A percentile compares a stretch with the other conserved stretches of the same genome.
phyloP scores from a whole-genome alignment of 2,888 invertebrate species.

The Penaeus monodon region DNA sequence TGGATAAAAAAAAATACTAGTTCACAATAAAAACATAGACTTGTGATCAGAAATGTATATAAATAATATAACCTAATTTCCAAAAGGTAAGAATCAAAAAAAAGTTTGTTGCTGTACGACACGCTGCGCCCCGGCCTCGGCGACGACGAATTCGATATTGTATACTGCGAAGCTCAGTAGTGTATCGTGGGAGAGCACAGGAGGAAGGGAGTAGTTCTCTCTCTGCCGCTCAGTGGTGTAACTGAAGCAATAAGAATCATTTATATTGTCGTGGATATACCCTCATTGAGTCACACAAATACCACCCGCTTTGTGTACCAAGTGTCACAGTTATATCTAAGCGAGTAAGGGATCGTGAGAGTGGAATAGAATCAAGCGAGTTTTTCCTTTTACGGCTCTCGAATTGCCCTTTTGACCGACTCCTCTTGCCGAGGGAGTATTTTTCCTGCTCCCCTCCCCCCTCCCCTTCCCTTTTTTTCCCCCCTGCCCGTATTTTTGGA shows the following conservation, averaged over 20 bases:
- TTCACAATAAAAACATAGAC: too few species aligned
- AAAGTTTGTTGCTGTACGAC: slow-evolving; percentile 30
- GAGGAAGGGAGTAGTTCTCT: slow-evolving; percentile 7
- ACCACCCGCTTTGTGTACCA: neutral
- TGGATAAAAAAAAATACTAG: too few species aligned
- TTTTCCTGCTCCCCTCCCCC: too few species aligned
- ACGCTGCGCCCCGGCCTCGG: slow-evolving; percentile 21
- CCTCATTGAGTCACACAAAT: neutral
- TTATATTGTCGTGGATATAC: slow-evolving; percentile 14
- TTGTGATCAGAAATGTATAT: too few species aligned
- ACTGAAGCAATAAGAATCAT: slow-evolving; percentile 23
- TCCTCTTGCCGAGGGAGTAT: too few species aligned
- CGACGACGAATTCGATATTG: slow-evolving; percentile 45
- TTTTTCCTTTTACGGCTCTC: too few species aligned
- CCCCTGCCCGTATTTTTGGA: too few species aligned
- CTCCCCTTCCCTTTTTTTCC: too few species aligned
- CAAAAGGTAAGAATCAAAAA: slow-evolving; percentile 5
- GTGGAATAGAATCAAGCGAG: too few species aligned
- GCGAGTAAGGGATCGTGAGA: too few species aligned
- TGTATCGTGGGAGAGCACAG: slow-evolving; percentile 16
- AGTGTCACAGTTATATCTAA: neutral
- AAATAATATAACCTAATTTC: too few species aligned
- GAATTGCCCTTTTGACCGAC: too few species aligned
- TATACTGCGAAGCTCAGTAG: slow-evolving; percentile 25
- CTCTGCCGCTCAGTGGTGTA: slow-evolving; percentile 6